Percentiles rank a stretch among this genome's conserved stretches.
phyloP scores from a whole-genome alignment of 2,797 vertebrate genomes.

The Lacerta bilineata region DNA sequence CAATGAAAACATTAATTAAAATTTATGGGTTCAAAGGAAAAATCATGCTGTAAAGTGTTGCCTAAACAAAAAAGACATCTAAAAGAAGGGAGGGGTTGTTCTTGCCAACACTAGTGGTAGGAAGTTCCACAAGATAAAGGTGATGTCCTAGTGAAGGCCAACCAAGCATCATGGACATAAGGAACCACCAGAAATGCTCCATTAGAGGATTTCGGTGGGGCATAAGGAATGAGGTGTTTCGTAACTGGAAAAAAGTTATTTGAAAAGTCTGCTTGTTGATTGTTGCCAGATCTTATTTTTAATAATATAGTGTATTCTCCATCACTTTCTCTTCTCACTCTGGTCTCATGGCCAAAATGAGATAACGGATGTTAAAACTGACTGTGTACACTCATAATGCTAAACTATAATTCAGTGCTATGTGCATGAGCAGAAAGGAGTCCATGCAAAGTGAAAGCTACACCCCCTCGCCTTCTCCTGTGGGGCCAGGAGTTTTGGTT shows the following conservation, averaged over 20 bases:
- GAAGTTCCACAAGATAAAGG: no score
- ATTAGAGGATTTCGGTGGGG: no score
- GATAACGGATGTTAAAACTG: not conserved
- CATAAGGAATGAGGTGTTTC: no score
- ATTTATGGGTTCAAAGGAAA: no score
- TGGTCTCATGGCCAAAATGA: not conserved
- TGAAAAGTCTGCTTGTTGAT: not conserved
- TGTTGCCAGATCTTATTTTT: not conserved
- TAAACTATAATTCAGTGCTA: not conserved
- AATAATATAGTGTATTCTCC: not conserved
- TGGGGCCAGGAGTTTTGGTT: not conserved
- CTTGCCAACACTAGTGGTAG: no score
- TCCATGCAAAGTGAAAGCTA: not conserved
- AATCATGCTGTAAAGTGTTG: no score
- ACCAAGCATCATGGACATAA: no score
- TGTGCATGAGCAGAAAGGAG: not conserved
- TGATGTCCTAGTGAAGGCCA: no score
- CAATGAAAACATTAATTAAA: no score
- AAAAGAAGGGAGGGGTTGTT: no score
- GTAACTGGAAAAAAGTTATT: not conserved
- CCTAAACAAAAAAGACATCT: no score
- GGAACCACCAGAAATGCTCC: no score
- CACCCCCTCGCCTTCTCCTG: not conserved
- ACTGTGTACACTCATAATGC: not conserved
- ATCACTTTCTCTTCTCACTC: not conserved